These are phyloP conservation scores for Drosophila tripunctata DNA, from an alignment of 2,888 invertebrate genomes.

Conservation along the genomic window DNA sequence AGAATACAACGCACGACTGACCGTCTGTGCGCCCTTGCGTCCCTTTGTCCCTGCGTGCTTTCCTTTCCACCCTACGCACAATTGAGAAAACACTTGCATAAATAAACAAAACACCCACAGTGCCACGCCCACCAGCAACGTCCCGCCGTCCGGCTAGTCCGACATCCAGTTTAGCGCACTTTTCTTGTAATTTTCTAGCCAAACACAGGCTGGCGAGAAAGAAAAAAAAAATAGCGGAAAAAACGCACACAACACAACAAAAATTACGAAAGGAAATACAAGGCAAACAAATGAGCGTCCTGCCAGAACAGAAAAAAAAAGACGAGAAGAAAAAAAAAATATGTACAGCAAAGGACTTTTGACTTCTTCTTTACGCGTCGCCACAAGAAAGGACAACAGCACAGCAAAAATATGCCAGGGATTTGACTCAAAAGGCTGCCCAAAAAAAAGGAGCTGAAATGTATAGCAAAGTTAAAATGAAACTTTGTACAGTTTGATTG, in stretches of 20 bases:
- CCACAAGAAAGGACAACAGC: constrained; percentile 46
- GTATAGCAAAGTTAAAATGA: constrained; percentile 62
- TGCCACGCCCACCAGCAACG: constrained; percentile 37
- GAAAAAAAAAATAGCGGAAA: constrained; percentile 17
- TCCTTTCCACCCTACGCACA: constrained; percentile 65
- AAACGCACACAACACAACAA: too few species aligned
- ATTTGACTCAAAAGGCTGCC: constrained; percentile 42
- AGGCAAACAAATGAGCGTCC: constrained; percentile 76
- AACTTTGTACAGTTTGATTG: constrained; percentile 63
- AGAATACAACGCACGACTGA: constrained; percentile 52
- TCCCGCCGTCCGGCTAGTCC: constrained; percentile 2
- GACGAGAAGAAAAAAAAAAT: not conserved
- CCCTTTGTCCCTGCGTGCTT: not conserved
- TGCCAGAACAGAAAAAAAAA: constrained; percentile 9
- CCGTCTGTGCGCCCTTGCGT: constrained; percentile 13
- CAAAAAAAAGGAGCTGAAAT: constrained; percentile 9
- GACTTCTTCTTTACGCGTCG: constrained; percentile 67
- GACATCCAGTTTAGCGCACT: constrained; percentile 58
- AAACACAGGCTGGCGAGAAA: constrained; percentile 47
- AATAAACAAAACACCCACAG: constrained; percentile 67
- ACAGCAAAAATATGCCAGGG: constrained; percentile 41
- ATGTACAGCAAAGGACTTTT: constrained; percentile 65
- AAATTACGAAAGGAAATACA: constrained; percentile 51
- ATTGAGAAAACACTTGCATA: constrained; percentile 77
- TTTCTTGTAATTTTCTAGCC: constrained; percentile 78